Conservation (phyloP, 2,888 invertebrate species). For the Parnassius smintheus region DNA sequence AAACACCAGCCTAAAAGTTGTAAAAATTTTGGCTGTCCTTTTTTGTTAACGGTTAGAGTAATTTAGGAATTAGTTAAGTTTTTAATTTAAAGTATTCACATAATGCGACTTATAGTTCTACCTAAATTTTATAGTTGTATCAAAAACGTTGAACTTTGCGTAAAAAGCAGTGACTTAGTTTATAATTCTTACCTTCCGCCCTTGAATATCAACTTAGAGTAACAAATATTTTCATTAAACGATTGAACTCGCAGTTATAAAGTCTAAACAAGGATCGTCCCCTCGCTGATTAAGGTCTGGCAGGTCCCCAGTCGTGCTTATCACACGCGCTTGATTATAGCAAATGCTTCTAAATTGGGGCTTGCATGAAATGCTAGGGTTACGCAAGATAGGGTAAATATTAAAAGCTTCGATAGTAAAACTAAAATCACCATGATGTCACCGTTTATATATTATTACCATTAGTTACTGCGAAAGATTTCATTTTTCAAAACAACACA, state of each 20-base stretch:
- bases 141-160: too few relatives aligned
- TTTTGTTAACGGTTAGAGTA: too few relatives aligned
- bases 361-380: constrained; percentile 44
- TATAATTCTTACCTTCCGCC: background rate
- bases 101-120: too few relatives aligned
- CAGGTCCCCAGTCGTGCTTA: constrained; percentile 53
- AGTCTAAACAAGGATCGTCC: constrained; percentile 43
- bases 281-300: constrained; percentile 55
- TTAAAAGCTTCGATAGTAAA: constrained; percentile 1
- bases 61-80: too few relatives aligned
- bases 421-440: background rate
- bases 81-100: too few relatives aligned
- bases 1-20: too few relatives aligned
- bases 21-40: too few relatives aligned
- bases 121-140: too few relatives aligned
- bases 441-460: too few relatives aligned
- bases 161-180: too few relatives aligned
- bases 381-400: constrained; percentile 34
- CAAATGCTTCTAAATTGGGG: constrained; percentile 63
- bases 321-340: constrained; percentile 75
- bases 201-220: constrained; percentile 4
- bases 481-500: too few relatives aligned
- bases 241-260: constrained; percentile 37
- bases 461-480: too few relatives aligned
- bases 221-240: constrained; percentile 28